Evolutionary conservation across 2,888 invertebrate genomes (phyloP).

Genomic region (Plemyria rubiginata): DNA sequence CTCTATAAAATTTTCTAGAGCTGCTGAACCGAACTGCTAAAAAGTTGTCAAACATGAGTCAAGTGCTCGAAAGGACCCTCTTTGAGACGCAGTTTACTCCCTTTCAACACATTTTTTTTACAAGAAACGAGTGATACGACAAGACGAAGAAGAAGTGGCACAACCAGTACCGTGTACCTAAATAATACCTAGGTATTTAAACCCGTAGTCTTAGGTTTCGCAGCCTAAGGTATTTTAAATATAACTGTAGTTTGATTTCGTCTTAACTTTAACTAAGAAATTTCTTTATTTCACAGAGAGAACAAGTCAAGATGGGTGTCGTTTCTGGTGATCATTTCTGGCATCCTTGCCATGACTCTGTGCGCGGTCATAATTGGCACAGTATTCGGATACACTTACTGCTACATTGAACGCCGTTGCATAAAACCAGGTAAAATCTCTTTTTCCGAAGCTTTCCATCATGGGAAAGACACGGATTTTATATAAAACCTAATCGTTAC

Average conservation of each 20-base stretch:
- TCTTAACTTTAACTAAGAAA: no score
- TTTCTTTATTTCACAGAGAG: constrained; percentile 18
- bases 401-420: constrained; percentile 64
- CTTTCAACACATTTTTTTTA: no score
- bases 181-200: neutral
- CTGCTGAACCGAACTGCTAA: no score
- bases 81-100: no score
- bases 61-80: no score
- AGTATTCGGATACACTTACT: constrained; percentile 71
- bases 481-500: neutral
- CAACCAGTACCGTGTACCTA: no score
- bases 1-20: no score
- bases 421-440: constrained; percentile 10
- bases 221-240: neutral
- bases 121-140: no score
- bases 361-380: constrained; percentile 63
- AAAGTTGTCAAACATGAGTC: no score
- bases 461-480: no score
- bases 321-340: constrained; percentile 52
- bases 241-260: no score
- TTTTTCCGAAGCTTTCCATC: neutral
- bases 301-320: constrained; percentile 46
- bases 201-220: neutral
- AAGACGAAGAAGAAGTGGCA: no score
- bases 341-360: constrained; percentile 57